Percentiles rank a stretch among this genome's conserved stretches.
Evolutionary conservation across 2,797 vertebrate genomes (phyloP).

Genomic region (Pangasius sanitwongsei): DNA sequence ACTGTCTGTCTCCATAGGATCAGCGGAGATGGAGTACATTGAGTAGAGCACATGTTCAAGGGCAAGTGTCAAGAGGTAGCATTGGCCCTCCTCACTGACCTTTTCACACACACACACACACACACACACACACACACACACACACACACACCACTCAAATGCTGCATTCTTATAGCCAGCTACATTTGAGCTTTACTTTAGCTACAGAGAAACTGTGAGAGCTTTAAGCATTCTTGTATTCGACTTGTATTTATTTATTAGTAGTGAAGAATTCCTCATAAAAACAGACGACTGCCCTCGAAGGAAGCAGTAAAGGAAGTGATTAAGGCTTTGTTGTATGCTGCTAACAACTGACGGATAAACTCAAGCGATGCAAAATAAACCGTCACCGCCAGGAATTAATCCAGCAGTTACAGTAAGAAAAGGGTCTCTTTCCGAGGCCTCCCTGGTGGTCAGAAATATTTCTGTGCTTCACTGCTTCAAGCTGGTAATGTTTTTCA

Average conservation of each 20-base stretch:
- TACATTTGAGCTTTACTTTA: neutral
- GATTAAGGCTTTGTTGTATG: neutral
- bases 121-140: neutral
- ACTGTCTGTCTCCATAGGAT: conserved; percentile 69
- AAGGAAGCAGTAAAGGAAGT: conserved; percentile 20
- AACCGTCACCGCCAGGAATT: conserved; percentile 41
- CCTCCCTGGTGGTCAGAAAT: conserved; percentile 60
- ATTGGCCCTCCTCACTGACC: conserved; percentile 54
- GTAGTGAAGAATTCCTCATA: neutral
- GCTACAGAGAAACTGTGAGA: neutral
- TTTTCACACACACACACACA: conserved; percentile 44
- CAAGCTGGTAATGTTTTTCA: conserved; percentile 56
- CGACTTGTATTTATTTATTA: neutral
- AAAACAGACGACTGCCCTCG: neutral
- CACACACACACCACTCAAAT: neutral
- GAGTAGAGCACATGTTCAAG: conserved; percentile 53
- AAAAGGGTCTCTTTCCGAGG: conserved; percentile 52
- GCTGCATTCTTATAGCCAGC: neutral
- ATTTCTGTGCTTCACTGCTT: conserved; percentile 55
- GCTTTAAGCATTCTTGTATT: neutral
- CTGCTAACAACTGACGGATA: conserved; percentile 23
- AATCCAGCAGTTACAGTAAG: conserved; percentile 50
- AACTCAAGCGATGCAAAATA: conserved; percentile 23
- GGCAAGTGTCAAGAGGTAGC: conserved; percentile 43
- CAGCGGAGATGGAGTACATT: conserved; percentile 46